A percentile compares a stretch with the other conserved stretches of the same genome.
Conservation (phyloP, 2,113 vertebrate species). For the Anser brachyrhynchus region DNA sequence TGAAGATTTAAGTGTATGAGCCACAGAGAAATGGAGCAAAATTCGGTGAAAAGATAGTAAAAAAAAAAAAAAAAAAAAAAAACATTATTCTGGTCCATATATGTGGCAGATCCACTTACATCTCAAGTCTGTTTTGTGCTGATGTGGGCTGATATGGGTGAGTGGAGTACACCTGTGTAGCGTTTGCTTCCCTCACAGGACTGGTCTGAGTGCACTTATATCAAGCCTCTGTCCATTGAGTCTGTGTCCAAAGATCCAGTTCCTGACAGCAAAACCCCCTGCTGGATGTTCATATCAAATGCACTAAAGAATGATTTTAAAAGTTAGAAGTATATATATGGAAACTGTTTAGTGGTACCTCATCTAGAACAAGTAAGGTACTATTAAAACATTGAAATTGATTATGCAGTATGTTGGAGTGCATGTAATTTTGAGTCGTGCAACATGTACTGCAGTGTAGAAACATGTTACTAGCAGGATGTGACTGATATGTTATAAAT, state of each 20-base stretch:
- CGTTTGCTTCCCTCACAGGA: not conserved
- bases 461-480: not conserved
- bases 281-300: not conserved
- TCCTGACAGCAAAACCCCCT: not conserved
- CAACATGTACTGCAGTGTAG: not conserved
- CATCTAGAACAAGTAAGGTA: not conserved
- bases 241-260: not conserved
- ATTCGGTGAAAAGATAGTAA: not conserved
- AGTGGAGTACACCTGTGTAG: not conserved
- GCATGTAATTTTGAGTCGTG: not conserved
- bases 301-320: not conserved
- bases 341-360: not conserved
- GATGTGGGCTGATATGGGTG: not conserved
- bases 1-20: not conserved
- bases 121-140: not conserved
- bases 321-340: not conserved
- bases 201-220: not conserved
- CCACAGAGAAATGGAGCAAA: not conserved
- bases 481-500: not conserved
- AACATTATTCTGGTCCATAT: not conserved
- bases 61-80: too few relatives aligned
- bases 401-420: not conserved
- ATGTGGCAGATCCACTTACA: not conserved
- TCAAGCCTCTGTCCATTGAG: not conserved
- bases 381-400: not conserved